Evolutionary conservation across 2,113 vertebrate genomes (phyloP), one percentile per base, ranked within the genome.

Genomic region (Oenanthe melanoleuca): DNA sequence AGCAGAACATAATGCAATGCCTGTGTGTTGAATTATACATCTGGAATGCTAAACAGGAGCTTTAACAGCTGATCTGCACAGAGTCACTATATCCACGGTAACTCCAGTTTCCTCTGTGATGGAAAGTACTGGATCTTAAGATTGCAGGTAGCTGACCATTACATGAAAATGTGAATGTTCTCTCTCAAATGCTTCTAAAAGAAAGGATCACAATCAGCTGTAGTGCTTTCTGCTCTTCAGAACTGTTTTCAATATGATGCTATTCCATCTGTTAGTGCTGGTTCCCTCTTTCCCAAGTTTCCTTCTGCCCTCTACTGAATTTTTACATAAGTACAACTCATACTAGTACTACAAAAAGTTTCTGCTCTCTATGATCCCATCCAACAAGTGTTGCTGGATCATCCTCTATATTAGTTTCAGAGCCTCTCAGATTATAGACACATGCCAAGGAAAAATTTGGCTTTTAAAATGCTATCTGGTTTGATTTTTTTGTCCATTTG

Each of bases 291-390:
- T 91, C 66, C 44, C 52, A 93, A 83, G 95, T 95, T 92, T 85
- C 29, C 12, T 57, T 92, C 93, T 95, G 97, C 95, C 96, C 96
- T 92, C 96, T 97, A 95, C 92, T 86, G 97, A 74, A 66, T 75
- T 80, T 85, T 83, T 38, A 28, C 0, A 0, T 23, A 93, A 97
- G 52, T 91, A 89, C 95, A 96, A 56, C 26, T 81, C 52, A 29
- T 2, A 52, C 37, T 37, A 31, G 66, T 10, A 37, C 55, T 53
- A 25, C 33, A 38, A 8, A 61, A 82, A 6, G 7, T 42, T 33
- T n/a, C n/a, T 33, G 5, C 40, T 45, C 38, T 70, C 49, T 60
- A 1, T 1, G 1, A 49, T 29, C 75, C 40, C 1, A 7, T 49
- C 52, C 20, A 69, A 29, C 11, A 72, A 71, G 8, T 2, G 24